phyloP scores from a whole-genome alignment of 1,140 invertebrate species.

The Heliconius nattereri region DNA sequence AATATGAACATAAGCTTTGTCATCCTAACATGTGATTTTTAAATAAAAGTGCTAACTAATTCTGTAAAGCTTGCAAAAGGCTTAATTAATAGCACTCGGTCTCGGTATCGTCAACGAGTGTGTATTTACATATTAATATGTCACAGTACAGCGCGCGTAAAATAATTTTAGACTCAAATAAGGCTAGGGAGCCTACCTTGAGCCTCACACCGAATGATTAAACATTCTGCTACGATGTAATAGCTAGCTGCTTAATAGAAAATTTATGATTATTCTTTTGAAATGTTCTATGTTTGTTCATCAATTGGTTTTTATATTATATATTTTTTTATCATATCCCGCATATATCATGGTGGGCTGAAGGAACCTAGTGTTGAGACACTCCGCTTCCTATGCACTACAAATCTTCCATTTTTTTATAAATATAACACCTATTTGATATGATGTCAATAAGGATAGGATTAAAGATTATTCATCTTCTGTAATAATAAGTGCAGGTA shows the following conservation, averaged over 20 bases:
- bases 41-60: background rate
- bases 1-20: background rate
- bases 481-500: too few species aligned
- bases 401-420: too few species aligned
- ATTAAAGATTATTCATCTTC: too few species aligned
- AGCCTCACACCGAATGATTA: background rate
- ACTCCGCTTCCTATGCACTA: too few species aligned
- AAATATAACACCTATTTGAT: too few species aligned
- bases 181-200: background rate
- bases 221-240: background rate
- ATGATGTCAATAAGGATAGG: too few species aligned
- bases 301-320: too few species aligned
- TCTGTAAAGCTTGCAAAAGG: slow-evolving; percentile 10
- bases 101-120: slow-evolving; percentile 1
- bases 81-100: slow-evolving; percentile 11
- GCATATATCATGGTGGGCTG: too few species aligned
- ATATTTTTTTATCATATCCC: too few species aligned
- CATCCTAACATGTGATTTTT: background rate
- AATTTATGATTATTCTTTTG: background rate
- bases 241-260: background rate
- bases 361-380: too few species aligned
- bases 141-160: background rate
- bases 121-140: slow-evolving; percentile 7
- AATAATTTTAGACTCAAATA: slow-evolving; percentile 7
- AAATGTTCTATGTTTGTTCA: too few species aligned